Evolutionary conservation across 2,888 invertebrate genomes (phyloP).

Genomic region (Parascotia fuliginaria): DNA sequence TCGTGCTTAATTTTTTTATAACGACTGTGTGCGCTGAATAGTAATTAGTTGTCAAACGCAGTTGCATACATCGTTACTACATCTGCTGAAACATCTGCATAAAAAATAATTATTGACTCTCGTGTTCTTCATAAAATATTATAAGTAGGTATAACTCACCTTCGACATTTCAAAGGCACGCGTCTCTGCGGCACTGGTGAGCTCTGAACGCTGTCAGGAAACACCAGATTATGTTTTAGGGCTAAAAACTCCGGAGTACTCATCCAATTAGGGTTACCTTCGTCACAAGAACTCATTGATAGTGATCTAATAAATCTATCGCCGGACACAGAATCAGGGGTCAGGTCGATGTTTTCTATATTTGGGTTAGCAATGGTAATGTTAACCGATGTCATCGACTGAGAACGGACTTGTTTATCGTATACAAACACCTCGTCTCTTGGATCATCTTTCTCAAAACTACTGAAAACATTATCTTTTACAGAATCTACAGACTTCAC

Average conservation of each 20-base stretch:
- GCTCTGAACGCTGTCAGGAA: constrained; percentile 92
- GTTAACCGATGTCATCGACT: constrained; percentile 88
- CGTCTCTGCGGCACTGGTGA: constrained; percentile 90
- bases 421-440: constrained; percentile 72
- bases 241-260: constrained; percentile 92
- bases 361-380: constrained; percentile 90
- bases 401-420: constrained; percentile 81
- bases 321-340: constrained; percentile 87
- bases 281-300: constrained; percentile 89
- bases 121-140: background rate
- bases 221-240: constrained; percentile 91
- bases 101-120: background rate
- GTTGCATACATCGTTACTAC: no score
- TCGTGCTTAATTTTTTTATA: no score
- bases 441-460: constrained; percentile 73
- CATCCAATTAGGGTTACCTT: constrained; percentile 92
- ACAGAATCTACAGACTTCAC: constrained; percentile 71
- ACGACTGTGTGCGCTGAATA: background rate
- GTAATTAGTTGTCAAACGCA: no score
- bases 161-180: constrained; percentile 87
- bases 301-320: constrained; percentile 87
- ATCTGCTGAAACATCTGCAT: no score
- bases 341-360: constrained; percentile 89
- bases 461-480: constrained; percentile 69
- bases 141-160: constrained; percentile 64